These are phyloP conservation scores for Triops cancriformis DNA, from an alignment of 1,140 invertebrate genomes.

Conservation along the genomic window DNA sequence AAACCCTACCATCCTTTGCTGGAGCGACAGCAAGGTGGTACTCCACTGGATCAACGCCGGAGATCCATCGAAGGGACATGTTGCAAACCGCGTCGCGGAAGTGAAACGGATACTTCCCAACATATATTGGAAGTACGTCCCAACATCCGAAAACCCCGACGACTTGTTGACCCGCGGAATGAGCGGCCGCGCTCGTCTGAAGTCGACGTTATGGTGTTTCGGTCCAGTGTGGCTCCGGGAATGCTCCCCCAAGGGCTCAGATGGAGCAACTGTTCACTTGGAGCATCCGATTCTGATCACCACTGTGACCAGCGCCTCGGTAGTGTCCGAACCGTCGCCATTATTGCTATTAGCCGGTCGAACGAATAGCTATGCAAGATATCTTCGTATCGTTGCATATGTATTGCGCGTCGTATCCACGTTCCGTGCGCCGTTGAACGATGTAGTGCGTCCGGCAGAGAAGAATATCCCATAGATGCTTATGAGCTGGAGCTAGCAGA, in stretches of 20 bases:
- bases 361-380: too few relatives aligned
- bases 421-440: too few relatives aligned
- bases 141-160: too few relatives aligned
- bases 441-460: too few relatives aligned
- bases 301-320: background rate
- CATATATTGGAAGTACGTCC: slow-evolving; percentile 30
- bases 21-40: too few relatives aligned
- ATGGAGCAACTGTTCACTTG: background rate
- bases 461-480: too few relatives aligned
- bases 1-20: slow-evolving; percentile 28
- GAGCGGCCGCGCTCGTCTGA: background rate
- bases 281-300: background rate
- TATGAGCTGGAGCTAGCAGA: too few relatives aligned
- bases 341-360: too few relatives aligned
- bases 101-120: slow-evolving; percentile 28
- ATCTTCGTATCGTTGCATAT: too few relatives aligned
- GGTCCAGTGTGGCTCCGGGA: background rate
- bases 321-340: background rate
- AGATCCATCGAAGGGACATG: slow-evolving; percentile 35
- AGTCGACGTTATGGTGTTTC: background rate
- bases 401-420: too few relatives aligned
- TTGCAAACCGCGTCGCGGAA: slow-evolving; percentile 31
- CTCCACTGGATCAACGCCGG: too few relatives aligned
- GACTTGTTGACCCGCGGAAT: too few relatives aligned
- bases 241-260: background rate